Evolutionary conservation across 2,113 vertebrate species (phyloP).

Genomic region (Azemiops feae): DNA sequence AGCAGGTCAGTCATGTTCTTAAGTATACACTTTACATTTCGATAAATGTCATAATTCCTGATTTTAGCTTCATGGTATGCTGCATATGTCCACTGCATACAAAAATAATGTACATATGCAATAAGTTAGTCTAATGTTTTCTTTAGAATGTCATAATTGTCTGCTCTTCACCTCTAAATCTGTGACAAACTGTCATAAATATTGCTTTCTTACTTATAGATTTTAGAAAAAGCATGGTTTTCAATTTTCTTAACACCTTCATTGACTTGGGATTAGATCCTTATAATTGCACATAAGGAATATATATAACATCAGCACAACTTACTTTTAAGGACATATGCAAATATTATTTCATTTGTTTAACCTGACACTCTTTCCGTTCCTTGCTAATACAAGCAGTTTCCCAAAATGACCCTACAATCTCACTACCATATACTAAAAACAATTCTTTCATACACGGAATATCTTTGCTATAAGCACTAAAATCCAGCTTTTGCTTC

Average conservation of each 20-base stretch:
- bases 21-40: not conserved
- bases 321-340: not conserved
- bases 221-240: constrained; percentile 22
- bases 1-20: not conserved
- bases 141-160: not conserved
- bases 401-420: constrained; percentile 49
- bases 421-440: constrained; percentile 28
- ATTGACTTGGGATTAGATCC: constrained; percentile 14
- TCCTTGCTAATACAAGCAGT: constrained; percentile 44
- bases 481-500: not conserved
- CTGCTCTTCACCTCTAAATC: not conserved
- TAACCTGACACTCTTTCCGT: constrained; percentile 54
- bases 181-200: constrained; percentile 8
- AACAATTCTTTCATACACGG: constrained; percentile 20
- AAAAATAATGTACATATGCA: constrained; percentile 12
- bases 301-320: not conserved
- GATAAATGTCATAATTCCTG: not conserved
- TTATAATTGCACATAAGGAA: not conserved
- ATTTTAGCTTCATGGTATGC: not conserved
- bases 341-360: constrained; percentile 34
- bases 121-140: not conserved
- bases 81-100: not conserved
- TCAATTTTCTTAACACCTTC: not conserved
- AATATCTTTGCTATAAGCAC: constrained; percentile 5
- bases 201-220: constrained; percentile 33